These are phyloP conservation scores for Dryococelus australis DNA, from an alignment of 2,888 invertebrate species.

Conservation along the genomic window DNA sequence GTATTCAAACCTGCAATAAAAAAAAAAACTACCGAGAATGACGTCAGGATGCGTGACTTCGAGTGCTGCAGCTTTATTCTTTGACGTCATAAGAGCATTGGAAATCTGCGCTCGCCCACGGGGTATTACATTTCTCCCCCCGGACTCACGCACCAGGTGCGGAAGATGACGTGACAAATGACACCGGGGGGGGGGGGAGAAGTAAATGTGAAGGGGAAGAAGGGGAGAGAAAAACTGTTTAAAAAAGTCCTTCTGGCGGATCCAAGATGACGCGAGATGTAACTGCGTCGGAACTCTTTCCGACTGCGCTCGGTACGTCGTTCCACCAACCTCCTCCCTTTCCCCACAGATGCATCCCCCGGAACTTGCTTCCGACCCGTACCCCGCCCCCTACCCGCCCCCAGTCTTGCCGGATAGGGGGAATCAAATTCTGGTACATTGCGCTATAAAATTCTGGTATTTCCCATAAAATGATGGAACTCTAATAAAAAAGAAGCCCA, in stretches of 20 bases:
- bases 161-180: conserved; percentile 30
- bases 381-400: too few species aligned
- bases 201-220: conserved; percentile 21
- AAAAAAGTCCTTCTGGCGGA: background rate
- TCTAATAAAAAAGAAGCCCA: too few species aligned
- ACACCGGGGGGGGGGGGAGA: conserved; percentile 28
- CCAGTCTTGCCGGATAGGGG: too few species aligned
- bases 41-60: too few species aligned
- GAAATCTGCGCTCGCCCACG: background rate
- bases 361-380: background rate
- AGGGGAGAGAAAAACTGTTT: background rate
- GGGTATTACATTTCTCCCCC: background rate
- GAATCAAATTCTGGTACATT: too few species aligned
- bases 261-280: background rate
- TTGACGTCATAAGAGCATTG: background rate
- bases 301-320: background rate
- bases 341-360: background rate
- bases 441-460: too few species aligned
- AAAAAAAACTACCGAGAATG: too few species aligned
- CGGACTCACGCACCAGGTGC: background rate
- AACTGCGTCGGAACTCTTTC: background rate
- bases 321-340: background rate
- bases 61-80: background rate
- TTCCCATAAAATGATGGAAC: too few species aligned
- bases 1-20: too few species aligned